Conservation (phyloP, 2,888 invertebrate species). For the Meteorus cinctellus region DNA sequence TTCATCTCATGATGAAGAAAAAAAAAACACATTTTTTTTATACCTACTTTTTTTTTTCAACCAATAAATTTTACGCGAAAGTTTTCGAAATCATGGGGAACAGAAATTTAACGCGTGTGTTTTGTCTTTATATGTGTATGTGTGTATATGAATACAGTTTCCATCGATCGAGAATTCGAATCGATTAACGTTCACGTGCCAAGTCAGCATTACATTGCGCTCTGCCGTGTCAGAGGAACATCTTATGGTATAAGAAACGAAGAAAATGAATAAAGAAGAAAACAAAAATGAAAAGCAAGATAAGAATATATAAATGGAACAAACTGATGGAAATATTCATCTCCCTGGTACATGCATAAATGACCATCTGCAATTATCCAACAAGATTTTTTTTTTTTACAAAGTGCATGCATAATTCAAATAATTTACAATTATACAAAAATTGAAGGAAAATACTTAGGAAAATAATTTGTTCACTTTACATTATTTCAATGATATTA, state of each 20-base stretch:
- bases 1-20: background rate
- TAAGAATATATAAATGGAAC: background rate
- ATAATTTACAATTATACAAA: background rate
- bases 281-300: background rate
- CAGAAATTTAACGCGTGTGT: background rate
- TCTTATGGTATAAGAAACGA: background rate
- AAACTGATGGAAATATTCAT: conserved; percentile 8
- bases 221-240: conserved; percentile 8
- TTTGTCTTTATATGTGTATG: background rate
- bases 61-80: background rate
- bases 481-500: background rate
- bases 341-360: background rate
- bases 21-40: background rate
- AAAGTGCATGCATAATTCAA: background rate
- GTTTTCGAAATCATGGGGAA: conserved; percentile 4
- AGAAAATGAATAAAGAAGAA: background rate
- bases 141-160: background rate
- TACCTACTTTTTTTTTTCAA: background rate
- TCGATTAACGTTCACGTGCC: conserved; percentile 16
- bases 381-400: background rate
- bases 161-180: conserved; percentile 17
- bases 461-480: background rate
- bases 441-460: background rate
- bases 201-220: conserved; percentile 21
- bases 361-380: background rate